phyloP scores from a whole-genome alignment of 2,797 vertebrate genomes.

The Characodon lateralis region DNA sequence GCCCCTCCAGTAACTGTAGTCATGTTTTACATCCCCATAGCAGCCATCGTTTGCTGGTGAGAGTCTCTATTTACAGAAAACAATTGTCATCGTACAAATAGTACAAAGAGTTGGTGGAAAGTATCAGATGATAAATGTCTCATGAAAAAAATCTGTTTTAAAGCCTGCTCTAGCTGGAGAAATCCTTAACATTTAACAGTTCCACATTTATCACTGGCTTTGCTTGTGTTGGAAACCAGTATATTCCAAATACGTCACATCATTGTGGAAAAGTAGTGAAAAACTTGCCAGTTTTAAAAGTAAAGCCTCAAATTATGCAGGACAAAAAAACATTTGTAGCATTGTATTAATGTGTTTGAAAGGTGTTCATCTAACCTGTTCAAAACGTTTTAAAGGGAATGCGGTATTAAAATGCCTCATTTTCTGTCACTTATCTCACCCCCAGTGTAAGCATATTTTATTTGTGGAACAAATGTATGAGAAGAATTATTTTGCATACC shows the following conservation, averaged over 20 bases:
- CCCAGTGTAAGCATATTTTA: background rate
- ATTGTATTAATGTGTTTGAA: slow-evolving; percentile 6
- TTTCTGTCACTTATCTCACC: background rate
- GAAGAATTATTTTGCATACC: background rate
- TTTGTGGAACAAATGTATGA: background rate
- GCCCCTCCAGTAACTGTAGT: slow-evolving; percentile 56
- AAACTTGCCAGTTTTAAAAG: slow-evolving; percentile 18
- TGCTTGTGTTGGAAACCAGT: slow-evolving; percentile 30
- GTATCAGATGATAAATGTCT: slow-evolving; percentile 61
- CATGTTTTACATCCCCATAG: slow-evolving; percentile 64
- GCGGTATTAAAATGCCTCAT: background rate
- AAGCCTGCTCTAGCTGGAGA: background rate
- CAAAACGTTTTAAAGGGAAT: background rate
- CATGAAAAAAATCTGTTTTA: slow-evolving; percentile 15
- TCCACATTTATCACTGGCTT: slow-evolving; percentile 25
- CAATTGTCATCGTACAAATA: slow-evolving; percentile 35
- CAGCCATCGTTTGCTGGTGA: slow-evolving; percentile 57
- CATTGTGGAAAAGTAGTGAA: slow-evolving; percentile 8
- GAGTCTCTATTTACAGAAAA: slow-evolving; percentile 74
- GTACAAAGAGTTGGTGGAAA: slow-evolving; percentile 65
- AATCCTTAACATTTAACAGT: slow-evolving; percentile 17
- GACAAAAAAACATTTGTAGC: slow-evolving; percentile 23
- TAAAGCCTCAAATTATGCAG: slow-evolving; percentile 28
- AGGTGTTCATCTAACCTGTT: background rate
- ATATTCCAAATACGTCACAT: slow-evolving; percentile 29